Evolutionary conservation across 2,113 vertebrate genomes (phyloP).

Genomic region (Aegotheles bennettii): DNA sequence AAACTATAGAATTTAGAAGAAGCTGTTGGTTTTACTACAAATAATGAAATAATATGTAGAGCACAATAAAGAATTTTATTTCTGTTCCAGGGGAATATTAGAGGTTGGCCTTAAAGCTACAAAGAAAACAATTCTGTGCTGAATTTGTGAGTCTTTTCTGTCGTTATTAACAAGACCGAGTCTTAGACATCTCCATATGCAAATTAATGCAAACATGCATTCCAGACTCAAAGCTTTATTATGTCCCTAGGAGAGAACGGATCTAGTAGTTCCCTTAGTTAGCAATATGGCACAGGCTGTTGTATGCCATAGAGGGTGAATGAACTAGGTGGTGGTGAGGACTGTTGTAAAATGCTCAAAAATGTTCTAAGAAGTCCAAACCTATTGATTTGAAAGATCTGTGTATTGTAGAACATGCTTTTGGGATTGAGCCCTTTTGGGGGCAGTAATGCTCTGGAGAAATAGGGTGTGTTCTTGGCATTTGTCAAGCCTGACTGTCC

Average conservation of each 20-base stretch:
- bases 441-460: neutral
- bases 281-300: neutral
- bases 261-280: neutral
- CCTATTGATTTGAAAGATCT: neutral
- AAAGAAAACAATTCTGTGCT: neutral
- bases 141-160: neutral
- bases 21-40: neutral
- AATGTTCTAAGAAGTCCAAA: neutral
- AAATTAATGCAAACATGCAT: neutral
- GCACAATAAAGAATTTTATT: neutral
- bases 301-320: neutral
- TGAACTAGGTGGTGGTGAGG: neutral
- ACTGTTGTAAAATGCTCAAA: neutral
- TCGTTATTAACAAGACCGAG: neutral
- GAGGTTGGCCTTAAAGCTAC: neutral
- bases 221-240: neutral
- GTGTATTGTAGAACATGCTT: neutral
- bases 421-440: neutral
- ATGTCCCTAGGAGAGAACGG: neutral
- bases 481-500: neutral
- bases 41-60: neutral
- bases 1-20: neutral
- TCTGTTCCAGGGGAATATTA: neutral
- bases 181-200: neutral
- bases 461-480: neutral